phyloP scores from a whole-genome alignment of 2,113 vertebrate genomes.

The Hypanus sabinus region DNA sequence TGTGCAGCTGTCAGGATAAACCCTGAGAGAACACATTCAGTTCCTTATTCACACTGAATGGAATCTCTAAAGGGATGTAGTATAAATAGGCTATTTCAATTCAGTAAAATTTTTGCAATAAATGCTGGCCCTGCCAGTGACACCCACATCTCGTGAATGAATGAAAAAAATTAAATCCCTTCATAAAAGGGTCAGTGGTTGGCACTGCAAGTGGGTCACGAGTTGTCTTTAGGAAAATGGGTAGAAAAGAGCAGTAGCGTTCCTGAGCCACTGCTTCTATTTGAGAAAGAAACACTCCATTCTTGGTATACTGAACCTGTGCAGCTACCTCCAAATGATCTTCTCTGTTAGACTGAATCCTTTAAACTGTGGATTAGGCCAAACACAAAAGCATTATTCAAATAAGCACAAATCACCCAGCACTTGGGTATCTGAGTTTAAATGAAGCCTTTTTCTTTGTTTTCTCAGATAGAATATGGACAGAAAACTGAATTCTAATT shows the following conservation, averaged over 20 bases:
- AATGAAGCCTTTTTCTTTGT: conserved; percentile 24
- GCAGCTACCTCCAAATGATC: conserved; percentile 16
- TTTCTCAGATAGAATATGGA: not conserved
- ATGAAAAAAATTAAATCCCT: conserved; percentile 26
- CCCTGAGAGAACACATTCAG: conserved; percentile 28
- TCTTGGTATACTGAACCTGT: conserved; percentile 9
- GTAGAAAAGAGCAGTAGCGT: conserved; percentile 27
- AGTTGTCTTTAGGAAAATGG: conserved; percentile 31
- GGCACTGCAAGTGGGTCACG: conserved; percentile 31
- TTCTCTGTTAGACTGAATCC: conserved; percentile 30
- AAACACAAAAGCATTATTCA: conserved; percentile 32
- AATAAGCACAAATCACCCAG: conserved; percentile 31
- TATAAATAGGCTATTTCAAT: conserved; percentile 25
- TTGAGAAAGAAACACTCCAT: conserved; percentile 26
- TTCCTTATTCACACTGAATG: conserved; percentile 27
- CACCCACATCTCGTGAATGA: too few relatives aligned
- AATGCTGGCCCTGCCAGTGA: not conserved
- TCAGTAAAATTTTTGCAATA: conserved; percentile 9
- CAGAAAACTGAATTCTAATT: conserved; percentile 29
- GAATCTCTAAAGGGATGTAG: conserved; percentile 16
- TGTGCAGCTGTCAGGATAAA: conserved; percentile 25
- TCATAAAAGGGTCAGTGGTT: not conserved
- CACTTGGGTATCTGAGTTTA: conserved; percentile 25
- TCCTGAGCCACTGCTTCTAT: conserved; percentile 30
- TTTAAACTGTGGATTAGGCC: conserved; percentile 36